phyloP scores from a whole-genome alignment of 2,797 vertebrate genomes.

The Salarias fasciatus region DNA sequence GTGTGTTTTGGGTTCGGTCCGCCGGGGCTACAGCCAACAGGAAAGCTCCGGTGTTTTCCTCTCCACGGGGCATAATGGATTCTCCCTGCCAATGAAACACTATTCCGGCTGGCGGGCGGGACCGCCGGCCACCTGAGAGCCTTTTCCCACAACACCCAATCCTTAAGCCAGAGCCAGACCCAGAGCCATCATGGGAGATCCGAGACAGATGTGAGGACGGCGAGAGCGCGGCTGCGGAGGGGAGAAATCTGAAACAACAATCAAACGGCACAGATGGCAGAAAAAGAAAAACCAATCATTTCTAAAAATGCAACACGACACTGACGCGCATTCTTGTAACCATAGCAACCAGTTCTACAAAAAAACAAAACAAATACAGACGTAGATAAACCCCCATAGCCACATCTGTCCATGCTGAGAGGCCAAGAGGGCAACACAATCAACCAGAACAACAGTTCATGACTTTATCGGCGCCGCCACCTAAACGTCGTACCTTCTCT shows the following conservation, averaged over 20 bases:
- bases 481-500: constrained; percentile 89
- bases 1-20: constrained; percentile 70
- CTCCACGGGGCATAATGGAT: constrained; percentile 80
- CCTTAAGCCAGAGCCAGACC: constrained; percentile 50
- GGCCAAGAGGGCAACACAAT: constrained; percentile 44
- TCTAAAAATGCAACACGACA: constrained; percentile 57
- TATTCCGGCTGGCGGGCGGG: constrained; percentile 66
- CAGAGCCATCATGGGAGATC: constrained; percentile 55
- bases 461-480: not conserved
- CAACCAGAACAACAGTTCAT: constrained; percentile 25
- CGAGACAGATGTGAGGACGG: constrained; percentile 64
- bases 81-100: constrained; percentile 82
- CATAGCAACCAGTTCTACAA: constrained; percentile 62
- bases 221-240: constrained; percentile 39
- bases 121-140: constrained; percentile 70
- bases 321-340: constrained; percentile 43
- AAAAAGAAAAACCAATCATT: constrained; percentile 51
- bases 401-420: constrained; percentile 50
- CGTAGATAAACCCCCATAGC: constrained; percentile 30
- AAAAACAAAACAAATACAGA: constrained; percentile 27
- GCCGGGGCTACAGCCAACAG: constrained; percentile 63
- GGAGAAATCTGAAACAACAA: constrained; percentile 47
- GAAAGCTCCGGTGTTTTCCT: constrained; percentile 78
- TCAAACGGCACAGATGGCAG: constrained; percentile 59
- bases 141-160: constrained; percentile 69